Evolutionary conservation across 2,113 vertebrate genomes (phyloP).

Genomic region (Oreochromis aureus): DNA sequence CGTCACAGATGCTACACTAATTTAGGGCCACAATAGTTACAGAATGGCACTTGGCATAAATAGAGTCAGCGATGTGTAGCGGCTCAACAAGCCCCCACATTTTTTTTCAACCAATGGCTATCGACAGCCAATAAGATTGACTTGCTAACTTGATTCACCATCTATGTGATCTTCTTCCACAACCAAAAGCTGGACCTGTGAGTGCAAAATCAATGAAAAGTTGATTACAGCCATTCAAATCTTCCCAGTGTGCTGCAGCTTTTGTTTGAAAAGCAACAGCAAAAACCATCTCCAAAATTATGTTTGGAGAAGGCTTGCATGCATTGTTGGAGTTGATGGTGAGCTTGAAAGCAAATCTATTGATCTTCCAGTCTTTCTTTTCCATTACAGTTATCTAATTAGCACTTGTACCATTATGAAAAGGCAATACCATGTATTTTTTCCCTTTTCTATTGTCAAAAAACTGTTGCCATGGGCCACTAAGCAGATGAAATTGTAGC

Average conservation of each 20-base stretch:
- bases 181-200: background rate
- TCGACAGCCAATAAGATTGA: background rate
- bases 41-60: background rate
- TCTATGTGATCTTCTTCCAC: background rate
- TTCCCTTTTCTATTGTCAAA: background rate
- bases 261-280: background rate
- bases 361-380: background rate
- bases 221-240: slow-evolving; percentile 26
- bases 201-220: slow-evolving; percentile 34
- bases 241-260: background rate
- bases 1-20: background rate
- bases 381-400: background rate
- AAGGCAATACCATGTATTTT: background rate
- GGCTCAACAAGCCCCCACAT: background rate
- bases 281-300: background rate
- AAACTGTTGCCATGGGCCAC: background rate
- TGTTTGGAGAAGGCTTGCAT: background rate
- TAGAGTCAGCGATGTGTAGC: background rate
- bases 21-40: background rate
- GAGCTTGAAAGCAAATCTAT: background rate
- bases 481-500: background rate
- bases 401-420: background rate
- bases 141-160: background rate
- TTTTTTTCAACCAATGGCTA: background rate
- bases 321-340: background rate